Evolutionary conservation across 1,140 invertebrate species (phyloP), one percentile per base, ranked within the genome.

Genomic region (Zelostemma sp.): DNA sequence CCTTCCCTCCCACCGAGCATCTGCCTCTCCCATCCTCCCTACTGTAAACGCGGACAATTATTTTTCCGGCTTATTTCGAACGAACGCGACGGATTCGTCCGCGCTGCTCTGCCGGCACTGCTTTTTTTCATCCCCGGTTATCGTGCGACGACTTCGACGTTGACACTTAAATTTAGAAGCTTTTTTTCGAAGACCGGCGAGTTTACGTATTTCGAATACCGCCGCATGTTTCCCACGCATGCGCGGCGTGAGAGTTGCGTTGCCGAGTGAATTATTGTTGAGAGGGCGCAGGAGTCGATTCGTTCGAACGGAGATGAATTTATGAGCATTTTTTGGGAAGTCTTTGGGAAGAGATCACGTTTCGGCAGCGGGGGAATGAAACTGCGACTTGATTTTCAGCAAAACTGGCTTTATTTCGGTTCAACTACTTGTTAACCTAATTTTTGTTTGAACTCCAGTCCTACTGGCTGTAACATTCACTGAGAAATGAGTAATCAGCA

Each of bases 401-500:
- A 67, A 72, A 72, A 60, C 56, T 71, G 62, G 49, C 43, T 60
- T 70, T 67, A 67, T 72, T 62, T 45, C 46, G 45, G 38, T 65
- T 65, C 31, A 59, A 12, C 60, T 72, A 72, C 35, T 58, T 60
- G n/a, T n/a, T n/a, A n/a, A n/a, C n/a, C n/a, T n/a, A n/a, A 33
- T 50, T 63, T 35, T 63, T 67, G 67, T 51, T 63, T 60, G 17
- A 67, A 72, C 63, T 43, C 14, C 14, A 46, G 25, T 31, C 69
- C 64, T 67, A 60, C 19, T 38, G 55, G 59, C 66, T 66, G 54
- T 66, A 67, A 72, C 63, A 72, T 67, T 64, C 41, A 72, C 67
- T 72, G 63, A 51, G 59, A 72, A 72, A 72, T 71, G 62, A 28
- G 65, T 72, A 60, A 72, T 48, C 63, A 72, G 68, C 63, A 67